Base-by-base conservation (phyloP, 2,113 vertebrate species). In the Marmota flaviventris region DNA sequence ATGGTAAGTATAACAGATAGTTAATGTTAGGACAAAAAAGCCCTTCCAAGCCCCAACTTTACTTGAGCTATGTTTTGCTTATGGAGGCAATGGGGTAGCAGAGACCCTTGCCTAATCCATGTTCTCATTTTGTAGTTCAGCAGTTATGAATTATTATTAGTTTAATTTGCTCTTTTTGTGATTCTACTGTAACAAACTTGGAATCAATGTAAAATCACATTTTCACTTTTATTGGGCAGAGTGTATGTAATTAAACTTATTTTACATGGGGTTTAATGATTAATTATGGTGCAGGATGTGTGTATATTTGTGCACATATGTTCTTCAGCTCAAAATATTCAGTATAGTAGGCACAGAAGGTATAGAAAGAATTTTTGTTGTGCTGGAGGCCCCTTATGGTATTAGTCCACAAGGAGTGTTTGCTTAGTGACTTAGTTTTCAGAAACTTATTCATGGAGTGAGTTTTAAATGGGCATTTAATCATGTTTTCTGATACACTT, bases 191-290 rank as follows among this genome's bases (percentile, higher is more conserved):
- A 89, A 81, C 32, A 76, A 85, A 63, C 58, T 81, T 69, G 20
- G 37, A 94, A 95, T 65, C 24, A 84, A 32, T 79, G 18, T 91
- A 79, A 91, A 91, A 77, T 8, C 34, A 45, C 39, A 79, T 69
- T 88, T 69, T 77, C 29, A 90, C 56, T 91, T 89, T 48, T 65
- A 86, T 70, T 76, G 37, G 29, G 12, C 58, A 67, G 32, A 39
- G 2, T 88, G 9, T 20, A 76, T 42, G 51, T 87, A 58, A 70
- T 61, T 90, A 48, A 93, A 42, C 63, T 63, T 79, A 91, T 79
- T 95, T 94, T 84, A 18, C 85, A 10, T 89, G 91, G 9, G n/a
- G 53, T 72, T 86, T 85, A 88, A 70, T 93, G 11, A 78, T 56
- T 39, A 45, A 37, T 85, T 78, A 16, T 70, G 37, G 24, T 32